Conservation (phyloP, 2,888 invertebrate species). For the Catocala fraxini region DNA sequence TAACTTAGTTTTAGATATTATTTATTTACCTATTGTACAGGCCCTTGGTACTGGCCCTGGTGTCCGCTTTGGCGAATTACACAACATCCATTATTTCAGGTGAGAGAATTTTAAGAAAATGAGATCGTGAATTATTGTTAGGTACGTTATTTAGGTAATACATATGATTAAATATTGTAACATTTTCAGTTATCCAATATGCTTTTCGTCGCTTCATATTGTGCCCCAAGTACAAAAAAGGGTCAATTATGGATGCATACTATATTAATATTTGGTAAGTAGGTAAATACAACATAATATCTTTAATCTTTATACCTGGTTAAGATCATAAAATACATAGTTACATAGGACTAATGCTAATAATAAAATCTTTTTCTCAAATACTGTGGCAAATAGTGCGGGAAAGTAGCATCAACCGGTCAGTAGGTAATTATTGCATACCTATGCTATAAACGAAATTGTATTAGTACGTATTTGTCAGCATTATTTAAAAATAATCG, state of each 20-base stretch:
- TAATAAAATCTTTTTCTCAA: too few relatives aligned
- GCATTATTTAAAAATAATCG: too few relatives aligned
- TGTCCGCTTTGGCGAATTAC: conserved; percentile 92
- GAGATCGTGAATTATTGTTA: too few relatives aligned
- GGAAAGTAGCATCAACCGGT: too few relatives aligned
- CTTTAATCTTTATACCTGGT: not conserved
- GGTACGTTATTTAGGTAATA: not conserved
- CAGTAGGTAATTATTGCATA: too few relatives aligned
- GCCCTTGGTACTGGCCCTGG: conserved; percentile 90
- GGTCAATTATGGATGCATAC: conserved; percentile 95
- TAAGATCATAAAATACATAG: not conserved
- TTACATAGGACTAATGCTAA: too few relatives aligned
- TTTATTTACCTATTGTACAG: conserved; percentile 54
- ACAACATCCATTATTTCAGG: conserved; percentile 90
- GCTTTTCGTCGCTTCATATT: conserved; percentile 93
- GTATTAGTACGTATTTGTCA: too few relatives aligned
- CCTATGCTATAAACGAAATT: too few relatives aligned
- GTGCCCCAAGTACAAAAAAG: conserved; percentile 92
- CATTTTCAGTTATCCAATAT: conserved; percentile 91
- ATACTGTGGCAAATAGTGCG: too few relatives aligned
- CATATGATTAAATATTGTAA: conserved; percentile 5
- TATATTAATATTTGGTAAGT: conserved; percentile 93
- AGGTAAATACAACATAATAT: conserved; percentile 54
- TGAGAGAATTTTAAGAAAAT: conserved; percentile 36
- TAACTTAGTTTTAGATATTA: conserved; percentile 3